Base-by-base conservation (phyloP, 2,113 vertebrate species). In the Proteles cristata region DNA sequence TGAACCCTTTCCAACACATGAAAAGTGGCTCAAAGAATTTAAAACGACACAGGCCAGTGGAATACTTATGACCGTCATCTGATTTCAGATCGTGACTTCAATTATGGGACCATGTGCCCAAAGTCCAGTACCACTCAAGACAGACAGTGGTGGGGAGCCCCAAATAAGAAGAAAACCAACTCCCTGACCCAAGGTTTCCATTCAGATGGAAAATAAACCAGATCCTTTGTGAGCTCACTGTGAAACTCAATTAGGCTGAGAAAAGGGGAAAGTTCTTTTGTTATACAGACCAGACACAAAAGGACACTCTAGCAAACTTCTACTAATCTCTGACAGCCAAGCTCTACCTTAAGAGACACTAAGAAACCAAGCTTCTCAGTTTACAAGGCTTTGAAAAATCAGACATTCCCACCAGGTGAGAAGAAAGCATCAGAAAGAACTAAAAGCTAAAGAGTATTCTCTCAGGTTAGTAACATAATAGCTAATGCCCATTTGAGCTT, bases 181-280 rank as follows among this genome's bases (percentile, higher is more conserved):
- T 76, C 79, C 26, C 2, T 0, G 45, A 83, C 6, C 50, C 33
- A 53, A 8, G 0, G 45, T 77, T 92, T 95, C 48, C 43, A 68
- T 53, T 94, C 43, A 76, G 55, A 85, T 26, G n/a, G 84, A 66
- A 95, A 81, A 81, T 83, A 96, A 90, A 82, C 84, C 17, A 5
- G 35, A 63, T 53, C 33, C 50, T 81, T 55, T 48, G 63, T 5
- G 45, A 53, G n/a, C 25, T 65, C 26, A 63, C 82, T 65, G 77
- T 80, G 94, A 96, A 81, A 85, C 7, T 94, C 74, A 65, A 81
- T 93, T 92, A 68, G 68, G 16, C 45, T 81, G 69, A 28, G 88
- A 83, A 17, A 43, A 4, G 33, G n/a, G n/a, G 43, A 0, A 23
- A 31, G 53, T 16, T 68, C 77, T 68, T 92, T 53, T 71, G 48